Conservation (phyloP, 1,140 invertebrate species). For the Micrasema minimum region DNA sequence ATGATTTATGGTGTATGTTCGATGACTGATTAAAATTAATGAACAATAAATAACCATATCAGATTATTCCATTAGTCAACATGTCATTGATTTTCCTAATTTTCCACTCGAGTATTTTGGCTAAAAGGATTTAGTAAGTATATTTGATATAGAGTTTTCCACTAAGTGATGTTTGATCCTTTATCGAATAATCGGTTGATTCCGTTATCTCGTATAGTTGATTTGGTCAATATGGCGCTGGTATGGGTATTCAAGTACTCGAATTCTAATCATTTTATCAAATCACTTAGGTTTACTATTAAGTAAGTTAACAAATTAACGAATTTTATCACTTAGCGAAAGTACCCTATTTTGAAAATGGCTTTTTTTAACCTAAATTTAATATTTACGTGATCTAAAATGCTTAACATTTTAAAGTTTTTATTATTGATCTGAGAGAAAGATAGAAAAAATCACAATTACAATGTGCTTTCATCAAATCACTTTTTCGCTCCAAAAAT, state of each 20-base stretch:
- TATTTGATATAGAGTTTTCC: slow-evolving; percentile 12
- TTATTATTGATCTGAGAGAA: too few species aligned
- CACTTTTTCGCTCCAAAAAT: not conserved
- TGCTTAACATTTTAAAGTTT: not conserved
- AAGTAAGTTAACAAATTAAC: slow-evolving; percentile 18
- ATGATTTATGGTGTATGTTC: too few species aligned
- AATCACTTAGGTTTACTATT: not conserved
- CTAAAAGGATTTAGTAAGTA: not conserved
- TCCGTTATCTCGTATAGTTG: slow-evolving; percentile 7
- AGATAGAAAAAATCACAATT: too few species aligned
- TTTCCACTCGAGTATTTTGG: not conserved
- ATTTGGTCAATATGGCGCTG: not conserved
- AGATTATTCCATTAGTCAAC: too few species aligned
- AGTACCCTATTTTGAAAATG: not conserved
- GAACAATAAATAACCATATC: too few species aligned
- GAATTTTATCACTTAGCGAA: slow-evolving; percentile 27
- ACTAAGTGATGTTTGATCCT: slow-evolving; percentile 4
- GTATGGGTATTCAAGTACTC: not conserved
- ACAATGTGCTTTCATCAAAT: too few species aligned
- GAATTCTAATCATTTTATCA: not conserved
- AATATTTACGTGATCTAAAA: not conserved
- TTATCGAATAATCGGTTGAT: slow-evolving; percentile 26
- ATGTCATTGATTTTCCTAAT: slow-evolving; percentile 23
- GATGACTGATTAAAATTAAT: too few species aligned
- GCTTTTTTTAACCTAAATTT: not conserved